These are phyloP conservation scores for Griposia aprilina DNA, from an alignment of 2,888 invertebrate species.

Conservation along the genomic window DNA sequence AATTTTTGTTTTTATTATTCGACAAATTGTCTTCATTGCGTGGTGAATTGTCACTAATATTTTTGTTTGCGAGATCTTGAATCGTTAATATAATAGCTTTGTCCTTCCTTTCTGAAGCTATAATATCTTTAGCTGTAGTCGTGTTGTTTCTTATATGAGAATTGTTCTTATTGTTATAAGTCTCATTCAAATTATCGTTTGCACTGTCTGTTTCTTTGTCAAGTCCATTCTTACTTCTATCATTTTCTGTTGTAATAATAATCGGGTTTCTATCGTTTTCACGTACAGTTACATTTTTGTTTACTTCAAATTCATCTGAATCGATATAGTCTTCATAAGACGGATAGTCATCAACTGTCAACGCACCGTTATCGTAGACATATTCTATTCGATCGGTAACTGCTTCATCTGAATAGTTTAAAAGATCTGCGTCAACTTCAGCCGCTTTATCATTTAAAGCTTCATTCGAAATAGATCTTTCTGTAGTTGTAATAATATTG, in stretches of 20 bases:
- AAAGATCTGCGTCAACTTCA: neutral
- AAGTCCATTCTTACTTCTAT: neutral
- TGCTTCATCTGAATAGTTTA: neutral
- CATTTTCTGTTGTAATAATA: neutral
- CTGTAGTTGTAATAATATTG: conserved; percentile 9
- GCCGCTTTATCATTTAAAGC: neutral
- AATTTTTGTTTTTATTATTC: neutral
- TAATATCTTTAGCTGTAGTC: neutral
- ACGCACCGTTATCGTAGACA: neutral
- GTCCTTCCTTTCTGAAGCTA: neutral
- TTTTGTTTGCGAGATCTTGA: neutral
- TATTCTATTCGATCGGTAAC: neutral
- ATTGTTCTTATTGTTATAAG: neutral
- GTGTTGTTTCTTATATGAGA: neutral
- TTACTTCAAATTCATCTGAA: conserved; percentile 18
- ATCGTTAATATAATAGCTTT: neutral
- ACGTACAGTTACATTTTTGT: neutral
- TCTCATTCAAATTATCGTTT: neutral
- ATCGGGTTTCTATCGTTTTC: neutral
- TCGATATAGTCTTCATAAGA: conserved; percentile 19
- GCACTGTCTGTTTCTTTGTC: neutral
- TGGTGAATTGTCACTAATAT: neutral
- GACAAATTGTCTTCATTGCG: neutral
- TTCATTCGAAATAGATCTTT: neutral
- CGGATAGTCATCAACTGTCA: neutral